Evolutionary conservation across 1,140 invertebrate genomes (phyloP), one percentile per base, ranked within the genome.

Genomic region (Lycorma delicatula): DNA sequence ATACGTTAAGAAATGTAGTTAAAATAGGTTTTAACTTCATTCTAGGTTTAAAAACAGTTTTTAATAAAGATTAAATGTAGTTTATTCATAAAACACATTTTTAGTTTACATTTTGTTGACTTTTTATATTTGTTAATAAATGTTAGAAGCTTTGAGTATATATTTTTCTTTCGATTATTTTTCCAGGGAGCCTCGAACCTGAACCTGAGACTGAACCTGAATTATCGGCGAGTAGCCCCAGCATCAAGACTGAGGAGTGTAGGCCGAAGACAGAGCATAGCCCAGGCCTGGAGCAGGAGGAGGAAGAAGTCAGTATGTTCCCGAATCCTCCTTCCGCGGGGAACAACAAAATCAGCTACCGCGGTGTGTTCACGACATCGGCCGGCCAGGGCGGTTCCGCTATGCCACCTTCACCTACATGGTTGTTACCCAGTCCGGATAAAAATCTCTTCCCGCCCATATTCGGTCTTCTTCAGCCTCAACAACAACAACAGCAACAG

Each of bases 101-200:
- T n/a, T n/a, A n/a, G n/a, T n/a, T n/a, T n/a, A n/a, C n/a, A n/a
- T n/a, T n/a, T n/a, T n/a, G n/a, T n/a, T n/a, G n/a, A n/a, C n/a
- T n/a, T n/a, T n/a, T n/a, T n/a, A n/a, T n/a, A n/a, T n/a, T n/a
- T n/a, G n/a, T n/a, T n/a, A n/a, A n/a, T n/a, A n/a, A n/a, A n/a
- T n/a, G n/a, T n/a, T n/a, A n/a, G n/a, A n/a, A n/a, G n/a, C n/a
- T n/a, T n/a, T n/a, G n/a, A n/a, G n/a, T n/a, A n/a, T n/a, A n/a
- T n/a, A n/a, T n/a, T n/a, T n/a, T n/a, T n/a, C n/a, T n/a, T n/a
- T n/a, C n/a, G n/a, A n/a, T n/a, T n/a, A n/a, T n/a, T n/a, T n/a
- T n/a, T 82, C 13, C 75, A 89, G 86, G 86, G 73, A 82, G 82
- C 58, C 77, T 89, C 71, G 81, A 86, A 64, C 82, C 83, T 36